Evolutionary conservation across 2,113 vertebrate genomes (phyloP), one percentile per base, ranked within the genome.

Genomic region (Ahaetulla prasina): DNA sequence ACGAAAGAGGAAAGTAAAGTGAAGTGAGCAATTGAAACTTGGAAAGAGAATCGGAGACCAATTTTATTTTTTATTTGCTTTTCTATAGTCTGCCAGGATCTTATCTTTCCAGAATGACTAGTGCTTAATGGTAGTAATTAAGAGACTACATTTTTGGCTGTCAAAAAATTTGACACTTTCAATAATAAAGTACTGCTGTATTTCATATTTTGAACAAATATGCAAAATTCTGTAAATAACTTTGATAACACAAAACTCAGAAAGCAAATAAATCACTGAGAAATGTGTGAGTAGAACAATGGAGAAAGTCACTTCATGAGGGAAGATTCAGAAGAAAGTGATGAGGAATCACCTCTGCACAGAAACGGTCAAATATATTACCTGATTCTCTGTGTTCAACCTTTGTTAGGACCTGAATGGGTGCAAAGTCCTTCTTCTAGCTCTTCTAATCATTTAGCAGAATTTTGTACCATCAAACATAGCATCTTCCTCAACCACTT

Each of bases 21-120:
- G 95, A n/a, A 90, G 94, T 93, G 93, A 93, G 92, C 6, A 93
- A 91, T 2, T 94, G 57, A 95, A 49, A 43, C 27, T 92, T 94
- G 93, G 57, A 91, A 95, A 93, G 93, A 85, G 57, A 94, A 90
- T 68, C 53, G 95, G 89, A 95, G 53, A 88, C 89, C 85, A 91
- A 3, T 52, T 49, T 92, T 91, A 39, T 91, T 35, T 92, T 92
- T 94, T 89, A 93, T 94, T 87, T 84, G 43, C 20, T 50, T 57
- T 23, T 60, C 30, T 63, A 14, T 52, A 7, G 45, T 39, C 10
- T 63, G 84, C 35, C 47, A 50, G 43, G 22, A 87, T 63, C 14
- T 50, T 23, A 47, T 50, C 22, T 57, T 39, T 60, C 57, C 23
- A 47, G 8, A 90, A 45, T 49, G 43, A 89, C 3, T 84, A 14